Conservation (phyloP, 2,888 invertebrate genomes). For the Nephrocerus scutellatus region DNA sequence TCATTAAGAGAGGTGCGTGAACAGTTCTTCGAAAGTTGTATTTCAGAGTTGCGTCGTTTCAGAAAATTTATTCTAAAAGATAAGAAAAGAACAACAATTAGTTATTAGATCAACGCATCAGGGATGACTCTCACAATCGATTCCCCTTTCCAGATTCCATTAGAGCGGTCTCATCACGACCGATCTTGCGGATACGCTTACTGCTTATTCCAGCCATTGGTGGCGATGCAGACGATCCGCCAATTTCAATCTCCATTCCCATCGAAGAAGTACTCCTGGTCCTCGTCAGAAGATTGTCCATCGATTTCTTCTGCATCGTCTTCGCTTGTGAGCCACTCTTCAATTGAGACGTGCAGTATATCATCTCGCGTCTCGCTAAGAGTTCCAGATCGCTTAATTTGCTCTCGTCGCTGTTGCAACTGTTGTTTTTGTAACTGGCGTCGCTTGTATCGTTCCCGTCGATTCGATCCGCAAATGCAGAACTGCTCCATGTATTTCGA, state of each 20-base stretch:
- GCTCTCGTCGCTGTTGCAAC: slow-evolving; percentile 43
- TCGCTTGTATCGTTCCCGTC: slow-evolving; percentile 37
- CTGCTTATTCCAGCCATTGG: slow-evolving; percentile 25
- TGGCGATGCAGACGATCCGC: too few relatives aligned
- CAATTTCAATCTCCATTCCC: slow-evolving; percentile 38
- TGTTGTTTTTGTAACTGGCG: slow-evolving; percentile 40
- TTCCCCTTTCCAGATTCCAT: slow-evolving; percentile 48
- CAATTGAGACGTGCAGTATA: slow-evolving; percentile 49
- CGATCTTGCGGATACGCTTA: slow-evolving; percentile 32
- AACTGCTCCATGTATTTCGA: slow-evolving; percentile 61
- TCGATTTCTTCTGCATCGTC: slow-evolving; percentile 33
- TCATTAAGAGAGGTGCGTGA: slow-evolving; percentile 45
- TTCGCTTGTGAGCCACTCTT: slow-evolving; percentile 48
- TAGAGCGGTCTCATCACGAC: slow-evolving; percentile 38
- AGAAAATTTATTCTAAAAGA: slow-evolving; percentile 43
- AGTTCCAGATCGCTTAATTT: slow-evolving; percentile 59
- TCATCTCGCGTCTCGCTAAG: slow-evolving; percentile 53
- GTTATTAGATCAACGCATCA: not conserved
- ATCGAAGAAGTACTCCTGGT: slow-evolving; percentile 48
- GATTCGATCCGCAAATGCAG: slow-evolving; percentile 57
- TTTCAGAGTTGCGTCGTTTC: slow-evolving; percentile 45
- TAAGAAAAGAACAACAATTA: slow-evolving; percentile 1
- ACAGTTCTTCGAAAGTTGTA: slow-evolving; percentile 37
- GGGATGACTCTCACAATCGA: slow-evolving; percentile 42
- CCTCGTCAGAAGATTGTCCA: slow-evolving; percentile 40